phyloP scores from a whole-genome alignment of 2,797 vertebrate genomes.

The Tinamus major region DNA sequence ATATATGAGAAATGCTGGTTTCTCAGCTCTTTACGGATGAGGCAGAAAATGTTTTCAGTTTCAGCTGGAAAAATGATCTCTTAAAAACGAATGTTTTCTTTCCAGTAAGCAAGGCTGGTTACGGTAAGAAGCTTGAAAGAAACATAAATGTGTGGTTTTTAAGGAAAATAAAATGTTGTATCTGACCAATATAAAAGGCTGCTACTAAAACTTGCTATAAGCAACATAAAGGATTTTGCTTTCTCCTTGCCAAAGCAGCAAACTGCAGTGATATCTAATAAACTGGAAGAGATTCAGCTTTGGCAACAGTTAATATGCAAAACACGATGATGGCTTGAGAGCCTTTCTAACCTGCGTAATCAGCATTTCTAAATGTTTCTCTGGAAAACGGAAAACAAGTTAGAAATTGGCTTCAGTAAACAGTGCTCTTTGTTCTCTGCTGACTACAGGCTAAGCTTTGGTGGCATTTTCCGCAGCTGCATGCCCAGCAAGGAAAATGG shows the following conservation, averaged over 20 bases:
- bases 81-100: constrained; percentile 75
- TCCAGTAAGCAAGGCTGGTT: constrained; percentile 80
- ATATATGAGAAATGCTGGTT: constrained; percentile 77
- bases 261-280: neutral
- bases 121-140: constrained; percentile 77
- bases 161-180: constrained; percentile 74
- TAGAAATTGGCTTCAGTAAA: constrained; percentile 32
- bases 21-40: constrained; percentile 78
- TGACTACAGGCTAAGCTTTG: neutral
- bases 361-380: constrained; percentile 36
- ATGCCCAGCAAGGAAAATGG: neutral
- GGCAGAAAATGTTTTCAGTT: constrained; percentile 81
- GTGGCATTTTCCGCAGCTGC: neutral
- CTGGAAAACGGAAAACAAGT: constrained; percentile 65
- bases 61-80: constrained; percentile 81
- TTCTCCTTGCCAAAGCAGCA: neutral
- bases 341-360: neutral
- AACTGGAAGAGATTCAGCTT: constrained; percentile 1
- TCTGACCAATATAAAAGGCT: constrained; percentile 59
- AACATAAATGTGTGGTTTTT: constrained; percentile 74
- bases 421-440: neutral
- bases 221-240: neutral
- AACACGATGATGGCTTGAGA: constrained; percentile 13
- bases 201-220: constrained; percentile 66
- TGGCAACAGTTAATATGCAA: constrained; percentile 43